A percentile compares a stretch with the other conserved stretches of the same genome.
These are phyloP conservation scores for Zaprionus inermis DNA, from an alignment of 1,140 invertebrate species.

Conservation along the genomic window DNA sequence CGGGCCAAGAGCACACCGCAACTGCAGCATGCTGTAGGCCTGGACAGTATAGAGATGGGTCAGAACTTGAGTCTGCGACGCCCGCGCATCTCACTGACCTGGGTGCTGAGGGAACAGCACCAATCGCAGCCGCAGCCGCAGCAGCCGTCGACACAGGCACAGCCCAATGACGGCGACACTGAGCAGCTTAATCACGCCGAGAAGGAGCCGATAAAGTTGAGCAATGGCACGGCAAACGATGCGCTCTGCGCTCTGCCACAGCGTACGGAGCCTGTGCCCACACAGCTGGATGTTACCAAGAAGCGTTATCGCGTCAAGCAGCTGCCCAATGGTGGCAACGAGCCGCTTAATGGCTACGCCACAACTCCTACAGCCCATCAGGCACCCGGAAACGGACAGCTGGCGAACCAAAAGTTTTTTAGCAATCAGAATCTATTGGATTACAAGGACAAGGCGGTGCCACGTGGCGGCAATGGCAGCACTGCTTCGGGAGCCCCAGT, in stretches of 20 bases:
- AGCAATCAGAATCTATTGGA: conserved; percentile 82
- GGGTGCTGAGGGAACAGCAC: conserved; percentile 87
- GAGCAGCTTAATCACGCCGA: conserved; percentile 34
- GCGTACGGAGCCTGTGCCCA: conserved; percentile 63
- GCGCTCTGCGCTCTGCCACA: conserved; percentile 6
- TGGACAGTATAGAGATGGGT: conserved; percentile 83
- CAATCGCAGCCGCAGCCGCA: conserved; percentile 50
- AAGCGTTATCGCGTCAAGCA: conserved; percentile 77
- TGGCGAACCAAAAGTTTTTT: conserved; percentile 77
- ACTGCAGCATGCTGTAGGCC: conserved; percentile 62
- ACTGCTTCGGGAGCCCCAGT: conserved; percentile 43
- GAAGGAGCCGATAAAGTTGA: conserved; percentile 35
- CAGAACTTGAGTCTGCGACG: conserved; percentile 86
- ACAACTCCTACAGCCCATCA: conserved; percentile 77
- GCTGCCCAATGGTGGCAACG: conserved; percentile 55
- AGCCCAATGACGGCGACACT: conserved; percentile 44
- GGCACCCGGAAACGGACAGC: conserved; percentile 52
- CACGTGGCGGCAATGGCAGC: conserved; percentile 16
- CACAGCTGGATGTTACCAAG: conserved; percentile 69
- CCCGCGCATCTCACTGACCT: conserved; percentile 89
- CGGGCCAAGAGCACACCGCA: conserved; percentile 74
- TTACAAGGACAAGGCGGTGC: conserved; percentile 53
- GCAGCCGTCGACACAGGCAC: conserved; percentile 32
- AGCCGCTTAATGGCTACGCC: conserved; percentile 77
- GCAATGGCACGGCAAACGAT: conserved; percentile 7